Evolutionary conservation across 2,888 invertebrate genomes (phyloP), one percentile per base, ranked within the genome.

Genomic region (Neelides folsomi): DNA sequence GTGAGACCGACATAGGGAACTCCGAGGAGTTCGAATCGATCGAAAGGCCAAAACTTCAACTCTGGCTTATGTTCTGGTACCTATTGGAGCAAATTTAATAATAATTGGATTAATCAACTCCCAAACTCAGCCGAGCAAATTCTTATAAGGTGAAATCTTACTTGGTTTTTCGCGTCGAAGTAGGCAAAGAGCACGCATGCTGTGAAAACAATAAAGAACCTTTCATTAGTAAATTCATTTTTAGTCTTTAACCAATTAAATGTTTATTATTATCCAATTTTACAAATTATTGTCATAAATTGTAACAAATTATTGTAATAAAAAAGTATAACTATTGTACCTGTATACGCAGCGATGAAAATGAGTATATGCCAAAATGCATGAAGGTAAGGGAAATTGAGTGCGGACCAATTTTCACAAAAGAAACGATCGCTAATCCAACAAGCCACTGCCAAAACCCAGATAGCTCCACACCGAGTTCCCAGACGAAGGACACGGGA

Each of bases 321-420:
- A 27, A 5, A 27, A 5, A 27, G 27, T 27, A 27, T 27, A 27
- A 27, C 3, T 27, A 27, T 27, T 27, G 7, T 27, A 27, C 27
- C 27, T 27, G 27, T 27, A 65, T 86, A 86, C 35, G 82, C 78
- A 0, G 84, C 80, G 47, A 86, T 82, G 66, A 83, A 85, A 60
- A 85, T 84, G 49, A 86, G 78, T 12, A 87, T 72, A 68, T 87
- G 86, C 86, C 86, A 87, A 15, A 85, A 74, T 10, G 83, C 84
- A 68, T 87, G 86, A 66, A 87, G 75, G 70, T 86, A 86, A 0
- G 86, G 86, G 65, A 87, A 84, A 71, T 82, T 79, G 10, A 85
- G 76, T 12, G 78, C 76, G 1, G 81, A 77, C 84, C 84, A 86
- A 15, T 81, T 77, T 64, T 85, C 82, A 68, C 86, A 87, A 69